Base-by-base conservation (phyloP, 2,888 invertebrate genomes). In the Melieria picta region DNA sequence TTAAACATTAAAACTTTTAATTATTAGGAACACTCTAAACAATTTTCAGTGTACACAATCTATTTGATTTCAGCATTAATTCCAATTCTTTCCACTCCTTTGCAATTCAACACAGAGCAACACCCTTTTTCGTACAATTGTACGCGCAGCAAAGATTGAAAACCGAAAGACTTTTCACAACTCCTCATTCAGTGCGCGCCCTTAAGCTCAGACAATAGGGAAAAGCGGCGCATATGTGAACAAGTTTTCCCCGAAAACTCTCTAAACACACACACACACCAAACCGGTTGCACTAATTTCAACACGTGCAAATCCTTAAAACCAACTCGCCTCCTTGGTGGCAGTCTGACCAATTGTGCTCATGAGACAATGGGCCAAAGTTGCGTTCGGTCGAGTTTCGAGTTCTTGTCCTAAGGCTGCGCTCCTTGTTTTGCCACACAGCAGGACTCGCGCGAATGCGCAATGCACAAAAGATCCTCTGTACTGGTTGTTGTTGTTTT, bases 301-400 rank as follows among this genome's bases (percentile, higher is more conserved):
- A 62, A 69, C 69, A 69, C 69, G 69, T 69, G 69, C 69, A 69
- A 69, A 63, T 63, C 47, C 55, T 61, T 63, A 56, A 55, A 10
- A 11, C 11, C n/a, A 63, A 30, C n/a, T 10, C 11, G 46, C 30
- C 30, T 60, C 4, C 48, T 47, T 47, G 11, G 30, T 42, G 42
- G 47, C 47, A 43, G 58, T 56, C 42, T 66, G 66, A 58, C 66
- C 66, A 48, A 58, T 57, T 58, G 47, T 58, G n/a, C 58, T 5
- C 30, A 13, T 47, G 45, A 47, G 3, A 57, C 66, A 57, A 57
- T 7, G 30, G 16, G 46, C 57, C 30, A 30, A 30, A 30, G 30
- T 30, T 30, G 30, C 30, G 30, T 30, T 30, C 30, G 30, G 42
- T 57, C 48, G 57, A 57, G 9, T 47, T 43, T 43, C 58, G 30